phyloP scores from a whole-genome alignment of 2,113 vertebrate species.

The Ornithorhynchus anatinus region DNA sequence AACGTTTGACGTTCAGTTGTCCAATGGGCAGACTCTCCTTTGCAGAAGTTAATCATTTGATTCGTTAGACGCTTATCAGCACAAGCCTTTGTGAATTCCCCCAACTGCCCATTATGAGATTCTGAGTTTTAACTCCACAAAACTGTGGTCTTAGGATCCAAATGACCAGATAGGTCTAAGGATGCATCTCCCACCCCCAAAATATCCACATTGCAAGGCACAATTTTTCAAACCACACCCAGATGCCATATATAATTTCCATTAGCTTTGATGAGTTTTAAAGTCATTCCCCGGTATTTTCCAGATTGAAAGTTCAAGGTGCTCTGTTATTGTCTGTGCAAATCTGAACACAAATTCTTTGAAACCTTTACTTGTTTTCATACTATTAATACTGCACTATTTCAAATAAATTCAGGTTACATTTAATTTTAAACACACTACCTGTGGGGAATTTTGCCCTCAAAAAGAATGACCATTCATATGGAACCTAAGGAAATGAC shows the following conservation, averaged over 20 bases:
- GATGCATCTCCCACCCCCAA: too few species aligned
- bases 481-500: slow-evolving; percentile 68
- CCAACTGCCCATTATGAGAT: slow-evolving; percentile 57
- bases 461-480: slow-evolving; percentile 72
- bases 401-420: slow-evolving; percentile 33
- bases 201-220: slow-evolving; percentile 69
- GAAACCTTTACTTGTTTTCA: slow-evolving; percentile 72
- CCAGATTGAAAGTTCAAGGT: slow-evolving; percentile 63
- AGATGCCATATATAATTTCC: slow-evolving; percentile 49
- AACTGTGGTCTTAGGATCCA: slow-evolving; percentile 29
- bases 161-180: too few species aligned
- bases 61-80: too few species aligned
- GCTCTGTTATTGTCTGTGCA: slow-evolving; percentile 70
- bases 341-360: slow-evolving; percentile 72
- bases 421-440: slow-evolving; percentile 45
- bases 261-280: slow-evolving; percentile 37
- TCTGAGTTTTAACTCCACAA: slow-evolving; percentile 57
- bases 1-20: slow-evolving; percentile 72
- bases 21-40: slow-evolving; percentile 69
- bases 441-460: slow-evolving; percentile 66
- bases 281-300: slow-evolving; percentile 42
- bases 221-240: slow-evolving; percentile 56
- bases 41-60: too few species aligned
- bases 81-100: too few species aligned
- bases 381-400: slow-evolving; percentile 75